These are phyloP conservation scores for Isurus oxyrinchus DNA, from an alignment of 2,113 vertebrate genomes.

Conservation along the genomic window DNA sequence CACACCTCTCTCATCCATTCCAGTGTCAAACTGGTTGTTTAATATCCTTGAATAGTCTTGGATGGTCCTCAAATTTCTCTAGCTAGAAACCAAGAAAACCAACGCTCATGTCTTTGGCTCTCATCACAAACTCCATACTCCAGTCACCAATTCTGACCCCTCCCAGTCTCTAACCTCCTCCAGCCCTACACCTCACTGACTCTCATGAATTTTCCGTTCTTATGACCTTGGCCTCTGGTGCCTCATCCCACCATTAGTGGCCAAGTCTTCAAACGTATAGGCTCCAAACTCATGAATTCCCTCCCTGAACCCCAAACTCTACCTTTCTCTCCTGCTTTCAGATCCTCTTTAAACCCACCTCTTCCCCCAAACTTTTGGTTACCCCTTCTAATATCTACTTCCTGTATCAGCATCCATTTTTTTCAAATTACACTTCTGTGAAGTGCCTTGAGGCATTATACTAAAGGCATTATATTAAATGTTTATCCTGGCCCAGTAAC, in stretches of 20 bases:
- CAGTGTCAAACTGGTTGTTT: neutral
- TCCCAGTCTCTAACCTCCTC: neutral
- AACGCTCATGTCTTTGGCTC: neutral
- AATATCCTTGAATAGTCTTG: neutral
- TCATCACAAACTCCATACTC: neutral
- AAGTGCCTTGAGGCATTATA: neutral
- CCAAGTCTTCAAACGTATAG: neutral
- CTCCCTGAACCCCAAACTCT: neutral
- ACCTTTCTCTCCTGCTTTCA: neutral
- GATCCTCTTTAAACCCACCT: neutral
- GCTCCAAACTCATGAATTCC: neutral
- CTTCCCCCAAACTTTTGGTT: neutral
- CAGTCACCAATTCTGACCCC: neutral
- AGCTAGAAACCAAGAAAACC: neutral
- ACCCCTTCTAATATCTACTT: neutral
- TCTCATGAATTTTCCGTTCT: neutral
- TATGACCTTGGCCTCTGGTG: neutral
- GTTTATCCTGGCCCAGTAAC: neutral
- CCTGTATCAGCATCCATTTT: neutral
- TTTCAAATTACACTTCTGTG: neutral
- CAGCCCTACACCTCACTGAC: neutral
- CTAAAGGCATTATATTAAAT: too few species aligned
- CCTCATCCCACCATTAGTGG: neutral
- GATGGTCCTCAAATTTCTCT: neutral
- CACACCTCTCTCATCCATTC: too few species aligned